Evolutionary conservation across 1,140 invertebrate genomes (phyloP).

Genomic region (Drosophila asahinai): DNA sequence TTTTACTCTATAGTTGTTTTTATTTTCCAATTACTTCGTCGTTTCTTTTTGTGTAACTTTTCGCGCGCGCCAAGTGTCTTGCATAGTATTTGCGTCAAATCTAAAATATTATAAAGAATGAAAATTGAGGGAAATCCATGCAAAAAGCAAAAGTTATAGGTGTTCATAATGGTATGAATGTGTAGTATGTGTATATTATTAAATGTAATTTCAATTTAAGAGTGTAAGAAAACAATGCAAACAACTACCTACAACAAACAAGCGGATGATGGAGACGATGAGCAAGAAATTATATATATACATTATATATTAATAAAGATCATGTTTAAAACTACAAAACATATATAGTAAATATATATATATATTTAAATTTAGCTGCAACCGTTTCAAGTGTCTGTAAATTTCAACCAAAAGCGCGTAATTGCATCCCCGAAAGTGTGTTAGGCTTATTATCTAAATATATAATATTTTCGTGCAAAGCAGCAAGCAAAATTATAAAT

Average conservation of each 20-base stretch:
- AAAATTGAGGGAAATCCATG: conserved; percentile 47
- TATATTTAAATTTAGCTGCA: conserved; percentile 72
- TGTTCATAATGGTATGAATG: conserved; percentile 65
- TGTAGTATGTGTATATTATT: conserved; percentile 60
- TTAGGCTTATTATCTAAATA: conserved; percentile 54
- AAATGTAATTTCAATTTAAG: conserved; percentile 62
- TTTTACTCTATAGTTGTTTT: conserved; percentile 28
- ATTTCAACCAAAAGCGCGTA: conserved; percentile 55
- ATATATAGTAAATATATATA: conserved; percentile 54
- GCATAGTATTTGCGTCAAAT: conserved; percentile 71
- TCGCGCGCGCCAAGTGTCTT: conserved; percentile 68
- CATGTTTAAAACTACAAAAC: conserved; percentile 36
- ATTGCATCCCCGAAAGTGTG: conserved; percentile 48
- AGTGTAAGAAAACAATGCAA: conserved; percentile 74
- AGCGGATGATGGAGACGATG: conserved; percentile 30
- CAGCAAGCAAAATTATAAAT: conserved; percentile 29
- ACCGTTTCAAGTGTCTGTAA: conserved; percentile 68
- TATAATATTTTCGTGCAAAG: conserved; percentile 43
- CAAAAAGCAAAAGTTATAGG: conserved; percentile 59
- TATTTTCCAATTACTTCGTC: conserved; percentile 23
- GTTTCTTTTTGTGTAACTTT: conserved; percentile 38
- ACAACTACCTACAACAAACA: conserved; percentile 74
- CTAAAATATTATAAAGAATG: conserved; percentile 42
- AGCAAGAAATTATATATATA: conserved; percentile 63
- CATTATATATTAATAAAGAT: conserved; percentile 37